A percentile compares a stretch with the other conserved stretches of the same genome.
Evolutionary conservation across 2,113 vertebrate genomes (phyloP).

Genomic region (Dicaeum eximium): DNA sequence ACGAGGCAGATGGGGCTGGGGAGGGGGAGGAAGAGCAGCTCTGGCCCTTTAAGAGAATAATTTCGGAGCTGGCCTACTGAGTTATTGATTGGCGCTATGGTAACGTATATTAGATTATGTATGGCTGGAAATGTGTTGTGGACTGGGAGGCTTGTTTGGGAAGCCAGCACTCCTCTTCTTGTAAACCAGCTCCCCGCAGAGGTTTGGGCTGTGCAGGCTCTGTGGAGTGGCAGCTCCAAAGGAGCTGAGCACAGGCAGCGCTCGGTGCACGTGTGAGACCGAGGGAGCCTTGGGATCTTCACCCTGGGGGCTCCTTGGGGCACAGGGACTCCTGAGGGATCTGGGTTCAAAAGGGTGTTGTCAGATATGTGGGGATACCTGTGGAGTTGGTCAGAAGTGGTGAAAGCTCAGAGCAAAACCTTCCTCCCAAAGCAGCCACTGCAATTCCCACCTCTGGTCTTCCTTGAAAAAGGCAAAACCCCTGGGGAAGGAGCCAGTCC

Average conservation of each 20-base stretch:
- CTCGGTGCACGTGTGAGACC: fast-evolving
- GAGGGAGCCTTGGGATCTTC: fast-evolving
- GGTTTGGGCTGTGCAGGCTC: conserved; percentile 1
- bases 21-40: not conserved
- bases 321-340: not conserved
- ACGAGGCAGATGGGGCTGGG: not conserved
- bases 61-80: conserved; percentile 66
- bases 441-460: fast-evolving
- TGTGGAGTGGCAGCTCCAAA: not conserved
- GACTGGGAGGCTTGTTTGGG: conserved; percentile 60
- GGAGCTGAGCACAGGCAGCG: not conserved
- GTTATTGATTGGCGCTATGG: conserved; percentile 78
- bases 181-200: conserved; percentile 63
- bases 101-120: conserved; percentile 81
- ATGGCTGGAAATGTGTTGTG: conserved; percentile 70
- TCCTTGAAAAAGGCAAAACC: not conserved
- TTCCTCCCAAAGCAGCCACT: not conserved
- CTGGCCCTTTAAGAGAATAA: conserved; percentile 75
- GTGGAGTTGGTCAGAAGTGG: not conserved
- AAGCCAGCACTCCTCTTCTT: conserved; percentile 62
- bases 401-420: fast-evolving
- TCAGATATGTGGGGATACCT: not conserved
- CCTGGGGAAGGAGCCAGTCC: fast-evolving
- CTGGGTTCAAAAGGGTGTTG: fast-evolving
- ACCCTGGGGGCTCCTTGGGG: not conserved